Conservation (phyloP, 2,888 invertebrate genomes). For the Harpagoxenus sublaevis region DNA sequence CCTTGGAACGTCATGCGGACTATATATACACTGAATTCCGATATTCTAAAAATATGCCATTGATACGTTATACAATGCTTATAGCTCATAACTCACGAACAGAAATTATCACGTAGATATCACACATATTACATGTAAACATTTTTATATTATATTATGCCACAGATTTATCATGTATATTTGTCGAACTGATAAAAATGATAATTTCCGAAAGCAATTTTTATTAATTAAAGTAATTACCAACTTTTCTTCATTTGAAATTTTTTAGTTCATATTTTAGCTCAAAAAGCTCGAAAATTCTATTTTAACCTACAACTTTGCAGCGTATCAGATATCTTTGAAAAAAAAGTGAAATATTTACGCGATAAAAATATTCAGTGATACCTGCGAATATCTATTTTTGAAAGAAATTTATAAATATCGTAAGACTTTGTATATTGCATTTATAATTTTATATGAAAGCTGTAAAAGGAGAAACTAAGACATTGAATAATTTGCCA, state of each 20-base stretch:
- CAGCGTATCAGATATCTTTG: not conserved
- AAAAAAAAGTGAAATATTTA: constrained; percentile 1
- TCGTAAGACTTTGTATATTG: not conserved
- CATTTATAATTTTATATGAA: not conserved
- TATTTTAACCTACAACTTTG: not conserved
- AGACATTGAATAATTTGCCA: not conserved
- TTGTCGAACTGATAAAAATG: not conserved
- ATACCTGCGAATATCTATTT: not conserved
- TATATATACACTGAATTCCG: not conserved
- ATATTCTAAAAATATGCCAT: constrained; percentile 13
- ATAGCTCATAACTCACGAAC: not conserved
- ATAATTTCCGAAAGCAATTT: not conserved
- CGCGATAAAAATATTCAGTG: not conserved
- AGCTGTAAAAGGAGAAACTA: not conserved
- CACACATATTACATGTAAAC: not conserved
- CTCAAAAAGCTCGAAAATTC: not conserved
- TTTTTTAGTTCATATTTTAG: not conserved
- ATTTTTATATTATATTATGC: not conserved
- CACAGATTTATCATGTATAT: not conserved
- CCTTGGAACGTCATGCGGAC: not conserved
- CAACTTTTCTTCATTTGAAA: not conserved
- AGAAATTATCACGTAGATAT: not conserved
- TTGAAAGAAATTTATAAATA: not conserved
- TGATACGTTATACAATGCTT: not conserved
- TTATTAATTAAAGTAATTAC: not conserved